phyloP scores from a whole-genome alignment of 1,140 invertebrate genomes.

The Drosophila carrolli region DNA sequence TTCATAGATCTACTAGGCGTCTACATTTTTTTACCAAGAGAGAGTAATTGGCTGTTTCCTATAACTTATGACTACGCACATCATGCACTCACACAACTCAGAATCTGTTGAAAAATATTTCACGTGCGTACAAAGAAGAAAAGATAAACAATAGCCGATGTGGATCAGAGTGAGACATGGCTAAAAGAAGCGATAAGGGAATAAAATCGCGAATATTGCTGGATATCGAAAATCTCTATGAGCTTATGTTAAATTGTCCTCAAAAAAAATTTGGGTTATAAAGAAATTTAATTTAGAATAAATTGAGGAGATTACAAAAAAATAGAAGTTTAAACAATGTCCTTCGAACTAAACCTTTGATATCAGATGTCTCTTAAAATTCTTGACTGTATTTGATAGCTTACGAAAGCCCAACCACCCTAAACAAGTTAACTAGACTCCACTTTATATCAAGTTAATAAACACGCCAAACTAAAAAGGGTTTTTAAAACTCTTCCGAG shows the following conservation, averaged over 20 bases:
- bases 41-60: conserved; percentile 6
- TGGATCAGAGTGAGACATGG: not conserved
- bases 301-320: too few relatives aligned
- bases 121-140: conserved; percentile 29
- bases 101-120: conserved; percentile 19
- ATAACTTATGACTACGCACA: conserved; percentile 8
- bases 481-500: not conserved
- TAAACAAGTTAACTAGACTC: too few relatives aligned
- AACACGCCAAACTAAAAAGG: too few relatives aligned
- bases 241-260: too few relatives aligned
- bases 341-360: too few relatives aligned
- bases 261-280: too few relatives aligned
- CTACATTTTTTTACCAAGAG: not conserved
- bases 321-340: too few relatives aligned
- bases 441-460: too few relatives aligned
- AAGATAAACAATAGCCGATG: conserved; percentile 33
- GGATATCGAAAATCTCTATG: not conserved
- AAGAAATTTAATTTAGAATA: too few relatives aligned
- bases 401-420: too few relatives aligned
- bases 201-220: not conserved
- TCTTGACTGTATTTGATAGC: too few relatives aligned
- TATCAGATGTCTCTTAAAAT: too few relatives aligned
- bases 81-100: conserved; percentile 2
- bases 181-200: not conserved
- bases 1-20: not conserved